Evolutionary conservation across 2,888 invertebrate species (phyloP), one percentile per base, ranked within the genome.

Genomic region (Stenodema calcarata): DNA sequence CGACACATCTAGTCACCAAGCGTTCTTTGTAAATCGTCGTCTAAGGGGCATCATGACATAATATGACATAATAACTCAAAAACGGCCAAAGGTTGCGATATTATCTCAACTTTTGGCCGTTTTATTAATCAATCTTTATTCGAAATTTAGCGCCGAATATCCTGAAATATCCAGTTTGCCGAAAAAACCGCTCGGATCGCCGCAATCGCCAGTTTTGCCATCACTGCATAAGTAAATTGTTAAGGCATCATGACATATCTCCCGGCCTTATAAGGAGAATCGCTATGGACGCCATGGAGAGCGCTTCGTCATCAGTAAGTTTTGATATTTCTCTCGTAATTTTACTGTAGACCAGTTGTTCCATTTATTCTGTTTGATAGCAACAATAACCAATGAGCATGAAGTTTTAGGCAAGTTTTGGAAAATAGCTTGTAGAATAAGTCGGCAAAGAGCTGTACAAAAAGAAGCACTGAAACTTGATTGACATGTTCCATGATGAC

Each of bases 201-300:
- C 14, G 28, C 73, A 3, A 73, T 73, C 73, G 73, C 73, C 18
- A n/a, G 73, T 73, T 73, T 73, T 7, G 73, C 16, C 76, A 76
- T 76, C 76, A 76, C 18, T 30, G 76, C 76, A 76, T 30, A 76
- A 11, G 11, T 76, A 76, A 76, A 76, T 2, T 30, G 30, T 76
- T 76, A 76, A 76, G 76, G 76, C 76, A 75, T 75, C 75, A 75
- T 75, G 75, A 27, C 75, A 75, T 35, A 75, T 75, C 75, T 75
- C 75, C 28, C 6, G 16, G 75, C 9, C n/a, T 75, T 75, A 75
- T 75, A 9, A 75, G 75, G 12, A 75, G 35, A 75, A 75, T 75
- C 75, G 27, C 75, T 75, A 75, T 75, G 75, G 75, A 75, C 75
- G 75, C 75, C 75, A 35, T 30, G 75, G 75, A 75, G 75, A 75